phyloP scores from a whole-genome alignment of 2,888 invertebrate species.

The Mythimna loreyi region DNA sequence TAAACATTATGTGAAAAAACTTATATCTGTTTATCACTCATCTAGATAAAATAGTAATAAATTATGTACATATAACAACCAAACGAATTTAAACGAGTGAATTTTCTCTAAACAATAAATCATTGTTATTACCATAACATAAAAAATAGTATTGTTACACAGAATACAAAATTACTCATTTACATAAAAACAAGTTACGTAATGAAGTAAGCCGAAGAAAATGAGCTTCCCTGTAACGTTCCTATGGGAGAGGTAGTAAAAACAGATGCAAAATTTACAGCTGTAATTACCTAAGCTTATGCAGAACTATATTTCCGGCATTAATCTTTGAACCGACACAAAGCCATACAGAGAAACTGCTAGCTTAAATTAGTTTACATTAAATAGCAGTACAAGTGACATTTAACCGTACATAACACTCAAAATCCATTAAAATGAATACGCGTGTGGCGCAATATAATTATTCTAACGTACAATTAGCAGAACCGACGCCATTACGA shows the following conservation, averaged over 20 bases:
- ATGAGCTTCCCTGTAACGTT: not conserved
- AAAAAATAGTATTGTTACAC: too few species aligned
- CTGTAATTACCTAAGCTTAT: constrained; percentile 26
- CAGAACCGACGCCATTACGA: constrained; percentile 89
- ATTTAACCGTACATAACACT: constrained; percentile 77
- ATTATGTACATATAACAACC: too few species aligned
- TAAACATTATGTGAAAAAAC: too few species aligned
- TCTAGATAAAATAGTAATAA: not conserved
- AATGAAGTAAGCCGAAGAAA: not conserved
- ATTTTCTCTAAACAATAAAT: too few species aligned
- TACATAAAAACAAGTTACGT: not conserved
- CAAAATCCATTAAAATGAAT: constrained; percentile 86
- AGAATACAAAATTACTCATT: not conserved
- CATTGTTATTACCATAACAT: too few species aligned
- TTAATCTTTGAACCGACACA: constrained; percentile 49
- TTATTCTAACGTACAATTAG: constrained; percentile 89
- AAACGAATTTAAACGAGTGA: too few species aligned
- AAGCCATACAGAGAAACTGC: constrained; percentile 47
- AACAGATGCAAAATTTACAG: constrained; percentile 15
- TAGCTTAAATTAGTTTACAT: constrained; percentile 65
- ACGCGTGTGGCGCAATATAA: constrained; percentile 84
- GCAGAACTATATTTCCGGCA: constrained; percentile 42
- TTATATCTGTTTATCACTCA: not conserved
- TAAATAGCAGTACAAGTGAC: constrained; percentile 72
- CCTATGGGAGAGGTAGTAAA: not conserved